Evolutionary conservation across 35 echinoderm and acorn worm genomes (phyloP), one percentile per base, ranked within the genome.

Genomic region (Stichopus chloronotus): DNA sequence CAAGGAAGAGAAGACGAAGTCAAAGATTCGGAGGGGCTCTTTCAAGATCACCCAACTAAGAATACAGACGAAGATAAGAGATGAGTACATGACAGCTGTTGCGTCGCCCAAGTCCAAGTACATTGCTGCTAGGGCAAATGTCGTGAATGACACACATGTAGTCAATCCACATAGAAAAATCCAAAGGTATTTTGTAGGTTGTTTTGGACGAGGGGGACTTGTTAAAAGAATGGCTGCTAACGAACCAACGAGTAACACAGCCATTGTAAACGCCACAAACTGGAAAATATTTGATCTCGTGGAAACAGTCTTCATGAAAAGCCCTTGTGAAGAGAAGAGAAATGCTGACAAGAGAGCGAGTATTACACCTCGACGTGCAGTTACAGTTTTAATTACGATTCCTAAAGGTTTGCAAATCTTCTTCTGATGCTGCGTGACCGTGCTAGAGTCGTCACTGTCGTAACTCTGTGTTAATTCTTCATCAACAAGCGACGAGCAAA

Each of bases 1-100:
- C 43, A 55, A 7, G 55, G 55, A 83, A 57, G 6, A 12, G 16
- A 83, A 56, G 14, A 83, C 17, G 6, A 83, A 4, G 13, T 55
- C 79, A 13, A 83, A 53, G 7, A 11, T 10, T 5, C 9, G 17
- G 4, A 83, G 17, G 4, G 80, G 80, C n/a, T 83, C 80, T n/a
- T 83, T 83, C n/a, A 88, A 71, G 8, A 88, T 63, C 5, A 69
- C 5, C 22, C 86, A 88, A 65, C 12, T 25, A 5, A 88, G 14
- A 52, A 88, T 9, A 88, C 58, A 16, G 55, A 88, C 86, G 7
- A n/a, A 20, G 0, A 63, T 71, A 22, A 88, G 16, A 69, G 11
- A 88, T 4, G 53, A 11, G 19, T 60, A 60, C 8, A 13, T 12
- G 17, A 88, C 6, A 1, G 86, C 58, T 7, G 65, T 59, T 63